Evolutionary conservation across 2,113 vertebrate species (phyloP).

Genomic region (Notothenia coriiceps): DNA sequence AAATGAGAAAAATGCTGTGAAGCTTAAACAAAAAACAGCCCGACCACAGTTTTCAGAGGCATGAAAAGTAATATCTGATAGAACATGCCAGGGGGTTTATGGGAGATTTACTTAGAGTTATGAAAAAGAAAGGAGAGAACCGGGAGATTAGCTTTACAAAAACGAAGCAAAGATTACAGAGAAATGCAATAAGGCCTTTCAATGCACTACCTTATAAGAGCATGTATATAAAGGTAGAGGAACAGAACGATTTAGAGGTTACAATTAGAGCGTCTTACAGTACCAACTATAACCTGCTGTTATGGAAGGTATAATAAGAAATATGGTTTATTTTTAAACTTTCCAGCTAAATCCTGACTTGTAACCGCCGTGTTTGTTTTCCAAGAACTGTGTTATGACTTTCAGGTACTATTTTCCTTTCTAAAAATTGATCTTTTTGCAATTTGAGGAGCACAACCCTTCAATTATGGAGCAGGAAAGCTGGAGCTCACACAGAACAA

Average conservation of each 20-base stretch:
- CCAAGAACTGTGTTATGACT: conserved; percentile 23
- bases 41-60: conserved; percentile 64
- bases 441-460: conserved; percentile 39
- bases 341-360: conserved; percentile 18
- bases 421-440: conserved; percentile 38
- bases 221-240: conserved; percentile 30
- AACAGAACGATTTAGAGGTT: conserved; percentile 20
- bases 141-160: conserved; percentile 73
- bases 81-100: conserved; percentile 76
- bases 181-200: conserved; percentile 75
- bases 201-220: conserved; percentile 62
- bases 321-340: background rate
- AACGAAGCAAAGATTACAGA: conserved; percentile 74
- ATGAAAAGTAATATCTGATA: conserved; percentile 79
- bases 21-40: conserved; percentile 20
- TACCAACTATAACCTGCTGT: background rate
- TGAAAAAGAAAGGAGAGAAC: conserved; percentile 73
- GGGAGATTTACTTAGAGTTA: conserved; percentile 77
- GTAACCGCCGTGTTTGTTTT: conserved; percentile 19
- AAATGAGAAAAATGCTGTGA: conserved; percentile 50
- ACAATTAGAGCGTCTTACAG: conserved; percentile 18
- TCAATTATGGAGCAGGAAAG: conserved; percentile 47
- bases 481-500: conserved; percentile 14
- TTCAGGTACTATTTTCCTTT: conserved; percentile 22
- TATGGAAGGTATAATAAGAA: background rate